Percentiles rank a stretch among this genome's conserved stretches.
Evolutionary conservation across 2,113 vertebrate genomes (phyloP).

Genomic region (Lamprotornis superbus): DNA sequence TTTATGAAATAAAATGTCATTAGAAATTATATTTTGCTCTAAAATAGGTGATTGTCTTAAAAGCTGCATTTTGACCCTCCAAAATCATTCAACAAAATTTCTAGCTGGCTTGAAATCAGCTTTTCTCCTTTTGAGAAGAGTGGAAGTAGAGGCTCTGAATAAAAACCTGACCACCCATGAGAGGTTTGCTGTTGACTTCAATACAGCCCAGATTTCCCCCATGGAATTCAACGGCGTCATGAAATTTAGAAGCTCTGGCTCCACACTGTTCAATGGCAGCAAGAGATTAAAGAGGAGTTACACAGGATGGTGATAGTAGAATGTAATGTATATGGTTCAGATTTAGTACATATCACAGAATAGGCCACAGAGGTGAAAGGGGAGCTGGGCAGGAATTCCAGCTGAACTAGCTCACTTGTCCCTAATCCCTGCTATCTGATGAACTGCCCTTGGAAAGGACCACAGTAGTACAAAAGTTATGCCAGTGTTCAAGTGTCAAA

Average conservation of each 20-base stretch:
- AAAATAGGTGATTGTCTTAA: neutral
- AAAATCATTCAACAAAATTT: neutral
- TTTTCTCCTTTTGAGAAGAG: neutral
- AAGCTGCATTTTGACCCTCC: neutral
- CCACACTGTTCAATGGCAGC: slow-evolving; percentile 49
- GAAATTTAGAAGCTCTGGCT: slow-evolving; percentile 45
- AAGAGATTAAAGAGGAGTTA: slow-evolving; percentile 52
- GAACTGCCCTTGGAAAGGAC: neutral
- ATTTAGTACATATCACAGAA: slow-evolving; percentile 27
- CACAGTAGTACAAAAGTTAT: slow-evolving; percentile 11
- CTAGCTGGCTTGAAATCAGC: neutral
- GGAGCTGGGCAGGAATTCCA: slow-evolving; percentile 35
- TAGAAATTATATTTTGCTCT: neutral
- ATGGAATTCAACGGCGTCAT: slow-evolving; percentile 7
- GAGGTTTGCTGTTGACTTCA: slow-evolving; percentile 5
- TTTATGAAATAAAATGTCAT: neutral
- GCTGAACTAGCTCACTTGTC: slow-evolving; percentile 8
- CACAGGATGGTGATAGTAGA: slow-evolving; percentile 5
- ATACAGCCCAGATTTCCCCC: slow-evolving; percentile 24
- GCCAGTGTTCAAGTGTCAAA: slow-evolving; percentile 1
- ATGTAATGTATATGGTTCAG: slow-evolving; percentile 33
- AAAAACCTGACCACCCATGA: slow-evolving; percentile 49
- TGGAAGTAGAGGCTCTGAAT: neutral
- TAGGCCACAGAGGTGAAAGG: slow-evolving; percentile 30
- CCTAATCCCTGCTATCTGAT: slow-evolving; percentile 34